Evolutionary conservation across 2,113 vertebrate genomes (phyloP).

Genomic region (Labeo rohita): DNA sequence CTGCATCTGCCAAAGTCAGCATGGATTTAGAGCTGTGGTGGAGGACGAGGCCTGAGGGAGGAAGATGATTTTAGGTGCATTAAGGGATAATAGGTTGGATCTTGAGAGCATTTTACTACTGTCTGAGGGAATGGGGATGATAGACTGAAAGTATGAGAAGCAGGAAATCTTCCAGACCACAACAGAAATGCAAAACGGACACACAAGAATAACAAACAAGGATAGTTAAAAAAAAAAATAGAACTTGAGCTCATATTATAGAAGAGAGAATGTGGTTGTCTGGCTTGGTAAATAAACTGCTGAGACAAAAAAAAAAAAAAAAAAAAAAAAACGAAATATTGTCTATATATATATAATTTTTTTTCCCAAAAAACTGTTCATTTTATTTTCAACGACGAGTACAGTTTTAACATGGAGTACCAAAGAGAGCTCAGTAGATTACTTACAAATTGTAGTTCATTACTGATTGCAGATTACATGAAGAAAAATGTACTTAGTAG

Average conservation of each 20-base stretch:
- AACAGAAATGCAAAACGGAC: neutral
- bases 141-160: constrained; percentile 43
- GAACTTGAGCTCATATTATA: neutral
- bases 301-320: too few species aligned
- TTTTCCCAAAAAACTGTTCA: neutral
- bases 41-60: constrained; percentile 40
- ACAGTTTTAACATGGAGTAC: neutral
- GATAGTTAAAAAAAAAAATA: neutral
- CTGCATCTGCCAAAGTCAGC: constrained; percentile 41
- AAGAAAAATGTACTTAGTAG: too few species aligned
- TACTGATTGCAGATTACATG: too few species aligned
- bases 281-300: neutral
- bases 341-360: too few species aligned
- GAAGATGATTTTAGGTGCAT: constrained; percentile 48
- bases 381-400: neutral
- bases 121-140: constrained; percentile 29
- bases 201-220: constrained; percentile 24
- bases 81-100: constrained; percentile 40
- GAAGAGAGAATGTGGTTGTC: neutral
- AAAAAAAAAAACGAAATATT: too few species aligned
- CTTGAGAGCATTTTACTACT: constrained; percentile 40
- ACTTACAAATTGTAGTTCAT: too few species aligned
- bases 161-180: constrained; percentile 14
- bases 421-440: too few species aligned
- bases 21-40: constrained; percentile 24